Base-by-base conservation (phyloP, 2,797 vertebrate species). In the Silurus aristotelis region DNA sequence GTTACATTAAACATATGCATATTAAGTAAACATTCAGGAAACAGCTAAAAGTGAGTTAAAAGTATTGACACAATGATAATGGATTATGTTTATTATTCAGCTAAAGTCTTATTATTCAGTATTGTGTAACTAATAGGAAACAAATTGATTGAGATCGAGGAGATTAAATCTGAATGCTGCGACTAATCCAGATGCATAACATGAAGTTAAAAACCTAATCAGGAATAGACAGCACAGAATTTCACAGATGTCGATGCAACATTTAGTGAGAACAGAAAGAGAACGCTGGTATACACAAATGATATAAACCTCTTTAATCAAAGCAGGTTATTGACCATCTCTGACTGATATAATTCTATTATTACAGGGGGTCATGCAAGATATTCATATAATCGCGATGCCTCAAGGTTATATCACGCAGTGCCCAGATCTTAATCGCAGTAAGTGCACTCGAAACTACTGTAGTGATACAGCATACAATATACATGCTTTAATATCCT, bases 391-490 rank as follows among this genome's bases (percentile, higher is more conserved):
- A 89, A 95, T 99, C 93, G 95, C 97, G 90, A 99, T 99, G 96
- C 97, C 98, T 86, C 98, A 99, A 94, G 98, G 98, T 90, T 99
- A 97, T 94, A 98, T 99, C 93, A 96, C 95, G 84, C 98, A 99
- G 92, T 99, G 98, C 90, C 98, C 98, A 63, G 98, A 99, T 93
- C 96, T 99, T 85, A 99, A 99, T 95, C 97, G 97, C 94, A 99
- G 98, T 99, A 95, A 97, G 98, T 97, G 87, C n/a, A 38, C 19
- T 82, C 68, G 12, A 81, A 72, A 80, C 55, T 12, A 27, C 80
- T 72, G 46, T 38, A 82, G 38, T 27, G 12, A 80, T 67, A 75
- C 64, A 58, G 60, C 58, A 82, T 31, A 46, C 27, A 66, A 75
- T 86, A 70, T 31, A 71, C 15, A 46, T 19, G 46, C 15, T 27